Evolutionary conservation across 2,113 vertebrate species (phyloP), one percentile per base, ranked within the genome.

Genomic region (Oxyruncus cristatus): DNA sequence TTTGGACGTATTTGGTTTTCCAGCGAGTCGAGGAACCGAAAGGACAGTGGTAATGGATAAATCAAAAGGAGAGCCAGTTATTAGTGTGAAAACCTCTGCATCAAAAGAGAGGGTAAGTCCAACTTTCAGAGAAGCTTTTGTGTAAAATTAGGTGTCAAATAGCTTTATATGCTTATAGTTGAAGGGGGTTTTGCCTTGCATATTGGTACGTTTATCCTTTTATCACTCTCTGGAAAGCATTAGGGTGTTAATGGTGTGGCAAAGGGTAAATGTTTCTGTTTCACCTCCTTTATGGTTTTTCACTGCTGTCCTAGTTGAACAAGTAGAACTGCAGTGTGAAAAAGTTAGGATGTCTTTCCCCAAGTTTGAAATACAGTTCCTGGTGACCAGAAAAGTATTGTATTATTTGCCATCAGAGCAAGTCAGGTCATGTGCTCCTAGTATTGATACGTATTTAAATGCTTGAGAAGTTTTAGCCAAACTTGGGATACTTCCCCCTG

Each of bases 21-120:
- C 63, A 98, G 98, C 86, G 16, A 97, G 98, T 97, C 95, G 97
- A 77, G 98, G 97, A 77, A 98, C 98, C 0, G 99, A 99, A 75
- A 99, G 99, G 88, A 99, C 98, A 1, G 99, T 99, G 3, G 98
- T 99, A 2, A 99, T 99, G 99, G 99, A 99, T 92, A 99, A 99
- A 89, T 99, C 99, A 10, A 99, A 99, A 97, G 99, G 99, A 49
- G 99, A 99, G 59, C 99, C 99, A 2, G 99, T 99, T 62, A 99
- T 99, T 90, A 99, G 99, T 4, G 98, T 99, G 71, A 99, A 99
- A 97, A 99, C 99, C 11, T 98, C 98, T 6, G 94, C 98, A 13
- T 98, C 98, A 15, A 98, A 98, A 70, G 98, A 98, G 65, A 98
- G 98, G 75, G 98, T 98, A 74, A 97, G 98, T 77, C 74, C 44